Conservation (phyloP, 2,797 vertebrate genomes). For the Sus cebifrons region DNA sequence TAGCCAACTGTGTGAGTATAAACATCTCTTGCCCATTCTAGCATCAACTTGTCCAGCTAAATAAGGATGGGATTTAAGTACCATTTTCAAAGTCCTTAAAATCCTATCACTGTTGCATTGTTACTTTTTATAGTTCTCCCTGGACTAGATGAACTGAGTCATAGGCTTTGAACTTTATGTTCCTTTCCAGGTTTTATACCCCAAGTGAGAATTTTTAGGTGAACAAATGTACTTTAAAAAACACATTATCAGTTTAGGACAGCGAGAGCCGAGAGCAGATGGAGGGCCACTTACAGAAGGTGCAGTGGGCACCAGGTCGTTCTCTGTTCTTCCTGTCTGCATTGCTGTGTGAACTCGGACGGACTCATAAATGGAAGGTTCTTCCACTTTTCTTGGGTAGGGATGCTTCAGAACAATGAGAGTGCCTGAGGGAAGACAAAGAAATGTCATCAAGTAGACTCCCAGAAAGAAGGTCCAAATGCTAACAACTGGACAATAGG, state of each 20-base stretch:
- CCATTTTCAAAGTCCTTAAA: neutral
- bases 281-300: conserved; percentile 93
- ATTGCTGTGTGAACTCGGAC: conserved; percentile 97
- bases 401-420: conserved; percentile 95
- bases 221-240: neutral
- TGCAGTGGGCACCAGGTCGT: conserved; percentile 94
- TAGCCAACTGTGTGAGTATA: neutral
- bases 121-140: neutral
- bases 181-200: conserved; percentile 18
- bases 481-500: neutral
- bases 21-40: neutral
- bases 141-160: neutral
- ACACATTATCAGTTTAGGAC: too few relatives aligned
- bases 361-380: conserved; percentile 98
- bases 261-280: neutral
- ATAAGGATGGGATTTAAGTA: neutral
- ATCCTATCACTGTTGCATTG: neutral
- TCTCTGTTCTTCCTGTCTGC: conserved; percentile 95
- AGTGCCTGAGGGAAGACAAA: conserved; percentile 91
- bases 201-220: conserved; percentile 1
- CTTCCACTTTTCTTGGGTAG: conserved; percentile 96
- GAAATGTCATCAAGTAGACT: neutral
- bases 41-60: neutral
- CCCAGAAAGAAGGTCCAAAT: neutral
- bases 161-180: neutral